These are phyloP conservation scores for Harpalus rubripes DNA, from an alignment of 2,888 invertebrate genomes.

Conservation along the genomic window DNA sequence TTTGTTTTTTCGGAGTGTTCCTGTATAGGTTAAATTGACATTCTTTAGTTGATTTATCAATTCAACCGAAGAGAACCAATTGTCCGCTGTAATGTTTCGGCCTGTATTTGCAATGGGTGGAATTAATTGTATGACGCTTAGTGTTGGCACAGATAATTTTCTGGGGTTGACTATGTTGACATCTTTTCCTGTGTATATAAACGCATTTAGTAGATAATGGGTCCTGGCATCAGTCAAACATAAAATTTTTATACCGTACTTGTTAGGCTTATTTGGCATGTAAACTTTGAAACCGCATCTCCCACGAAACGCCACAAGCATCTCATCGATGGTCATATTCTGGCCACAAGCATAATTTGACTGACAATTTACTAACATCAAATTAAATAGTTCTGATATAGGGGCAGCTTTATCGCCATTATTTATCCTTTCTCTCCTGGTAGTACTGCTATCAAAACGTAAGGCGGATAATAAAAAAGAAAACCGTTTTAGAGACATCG, in stretches of 20 bases:
- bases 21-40: conserved; percentile 50
- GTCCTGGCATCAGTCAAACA: no score
- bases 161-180: conserved; percentile 69
- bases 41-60: not conserved
- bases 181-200: conserved; percentile 30
- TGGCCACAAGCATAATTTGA: conserved; percentile 38
- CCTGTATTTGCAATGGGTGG: conserved; percentile 68
- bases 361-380: conserved; percentile 53
- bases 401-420: conserved; percentile 32
- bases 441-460: conserved; percentile 53
- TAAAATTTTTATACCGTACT: conserved; percentile 11
- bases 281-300: conserved; percentile 37
- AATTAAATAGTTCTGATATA: conserved; percentile 47
- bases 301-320: conserved; percentile 42
- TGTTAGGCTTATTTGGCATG: not conserved
- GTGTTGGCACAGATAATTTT: conserved; percentile 68
- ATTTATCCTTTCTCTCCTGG: conserved; percentile 28
- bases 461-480: conserved; percentile 47
- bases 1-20: conserved; percentile 71
- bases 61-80: not conserved
- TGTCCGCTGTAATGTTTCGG: conserved; percentile 67
- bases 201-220: conserved; percentile 27
- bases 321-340: conserved; percentile 46
- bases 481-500: conserved; percentile 33
- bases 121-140: conserved; percentile 67